These are phyloP conservation scores for Dromiciops gliroides DNA, from an alignment of 2,113 vertebrate genomes.

Conservation along the genomic window DNA sequence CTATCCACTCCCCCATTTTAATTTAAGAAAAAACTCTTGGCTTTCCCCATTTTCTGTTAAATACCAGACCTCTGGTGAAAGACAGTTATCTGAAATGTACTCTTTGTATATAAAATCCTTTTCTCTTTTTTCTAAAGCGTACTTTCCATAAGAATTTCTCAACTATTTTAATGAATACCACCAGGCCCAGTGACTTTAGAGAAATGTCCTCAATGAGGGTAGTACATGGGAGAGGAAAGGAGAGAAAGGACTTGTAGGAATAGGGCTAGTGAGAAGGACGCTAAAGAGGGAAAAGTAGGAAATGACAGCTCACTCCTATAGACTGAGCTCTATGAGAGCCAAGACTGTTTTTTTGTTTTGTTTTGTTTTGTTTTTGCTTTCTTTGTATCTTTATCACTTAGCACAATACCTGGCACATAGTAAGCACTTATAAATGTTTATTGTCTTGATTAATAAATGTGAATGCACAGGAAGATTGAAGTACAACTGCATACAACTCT, in stretches of 20 bases:
- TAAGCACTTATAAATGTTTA: background rate
- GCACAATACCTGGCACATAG: background rate
- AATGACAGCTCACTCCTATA: background rate
- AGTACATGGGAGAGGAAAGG: background rate
- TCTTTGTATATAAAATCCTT: background rate
- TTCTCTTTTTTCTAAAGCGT: background rate
- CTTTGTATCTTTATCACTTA: background rate
- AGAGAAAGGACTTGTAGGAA: background rate
- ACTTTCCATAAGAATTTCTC: background rate
- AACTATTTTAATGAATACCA: background rate
- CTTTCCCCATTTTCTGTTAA: background rate
- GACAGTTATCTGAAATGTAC: background rate
- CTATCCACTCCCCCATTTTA: background rate
- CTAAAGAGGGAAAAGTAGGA: background rate
- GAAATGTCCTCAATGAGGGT: background rate
- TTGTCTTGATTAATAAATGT: too few relatives aligned
- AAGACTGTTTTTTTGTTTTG: background rate
- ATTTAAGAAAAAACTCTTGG: background rate
- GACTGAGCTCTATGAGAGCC: background rate
- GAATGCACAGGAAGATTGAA: too few relatives aligned
- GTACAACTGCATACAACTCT: too few relatives aligned
- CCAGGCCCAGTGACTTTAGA: background rate
- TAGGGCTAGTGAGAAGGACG: background rate
- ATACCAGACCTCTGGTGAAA: background rate
- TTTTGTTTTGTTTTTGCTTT: background rate